These are phyloP conservation scores for Zootoca vivipara DNA, from an alignment of 2,113 vertebrate species.

Conservation along the genomic window DNA sequence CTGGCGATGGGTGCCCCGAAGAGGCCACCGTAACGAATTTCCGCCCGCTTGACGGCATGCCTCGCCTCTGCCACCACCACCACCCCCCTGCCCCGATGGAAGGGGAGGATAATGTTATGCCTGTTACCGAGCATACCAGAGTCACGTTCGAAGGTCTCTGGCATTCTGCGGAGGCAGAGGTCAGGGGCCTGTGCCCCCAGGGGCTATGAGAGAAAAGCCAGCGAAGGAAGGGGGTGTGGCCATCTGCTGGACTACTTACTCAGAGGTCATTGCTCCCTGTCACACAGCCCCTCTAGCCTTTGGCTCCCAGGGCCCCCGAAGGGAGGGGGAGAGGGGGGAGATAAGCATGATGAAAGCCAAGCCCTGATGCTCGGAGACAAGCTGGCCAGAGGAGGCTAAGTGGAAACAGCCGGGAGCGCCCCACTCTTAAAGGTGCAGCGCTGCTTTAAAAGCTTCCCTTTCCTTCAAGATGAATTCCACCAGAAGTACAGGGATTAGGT, in stretches of 20 bases:
- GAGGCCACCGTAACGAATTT: not conserved
- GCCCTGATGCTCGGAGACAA: constrained; percentile 64
- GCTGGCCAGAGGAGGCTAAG: constrained; percentile 56
- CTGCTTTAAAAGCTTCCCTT: not conserved
- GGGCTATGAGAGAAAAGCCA: constrained; percentile 78
- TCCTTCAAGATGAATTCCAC: fast-evolving
- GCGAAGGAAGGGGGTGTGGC: constrained; percentile 77
- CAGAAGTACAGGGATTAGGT: not conserved
- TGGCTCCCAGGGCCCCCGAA: constrained; percentile 83
- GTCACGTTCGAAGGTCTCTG: constrained; percentile 63
- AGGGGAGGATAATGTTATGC: constrained; percentile 57
- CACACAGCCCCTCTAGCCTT: constrained; percentile 78
- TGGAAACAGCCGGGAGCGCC: constrained; percentile 46
- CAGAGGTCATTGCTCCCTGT: constrained; percentile 87
- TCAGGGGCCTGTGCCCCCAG: constrained; percentile 75
- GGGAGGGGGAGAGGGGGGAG: constrained; percentile 38
- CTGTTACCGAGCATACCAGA: constrained; percentile 68
- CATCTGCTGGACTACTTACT: constrained; percentile 85
- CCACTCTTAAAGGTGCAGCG: constrained; percentile 50
- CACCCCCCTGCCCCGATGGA: no score
- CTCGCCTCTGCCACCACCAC: not conserved
- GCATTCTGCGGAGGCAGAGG: constrained; percentile 68
- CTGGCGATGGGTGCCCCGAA: not conserved
- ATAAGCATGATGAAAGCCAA: constrained; percentile 67
- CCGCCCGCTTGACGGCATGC: not conserved